Evolutionary conservation across 2,888 invertebrate species (phyloP), one percentile per base, ranked within the genome.

Genomic region (Coecobrya sp.): DNA sequence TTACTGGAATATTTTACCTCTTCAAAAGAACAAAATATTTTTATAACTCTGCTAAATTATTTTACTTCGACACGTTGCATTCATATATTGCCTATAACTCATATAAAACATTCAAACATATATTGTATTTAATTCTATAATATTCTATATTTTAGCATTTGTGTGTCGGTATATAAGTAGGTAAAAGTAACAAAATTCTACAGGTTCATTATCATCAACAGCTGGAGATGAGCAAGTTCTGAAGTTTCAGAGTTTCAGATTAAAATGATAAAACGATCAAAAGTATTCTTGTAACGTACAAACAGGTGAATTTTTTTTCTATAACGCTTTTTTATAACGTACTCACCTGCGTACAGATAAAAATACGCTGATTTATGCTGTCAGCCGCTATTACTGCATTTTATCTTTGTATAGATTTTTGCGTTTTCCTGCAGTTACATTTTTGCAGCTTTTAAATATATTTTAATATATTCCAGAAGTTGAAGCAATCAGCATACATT

Each of bases 141-240:
- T n/a, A n/a, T n/a, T n/a, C n/a, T n/a, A n/a, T n/a, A n/a, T n/a
- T n/a, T n/a, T n/a, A n/a, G n/a, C n/a, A n/a, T n/a, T n/a, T n/a
- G n/a, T n/a, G n/a, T n/a, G n/a, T n/a, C n/a, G n/a, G n/a, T n/a
- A 36, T 36, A 36, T 36, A 36, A 36, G 36, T 36, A 36, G 13
- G 49, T 49, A 49, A 49, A 49, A 49, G 49, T 11, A 10, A 49
- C 1, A 13, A 4, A 7, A 4, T 36, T 36, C 59, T 59, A 59
- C 27, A 65, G 65, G 65, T 65, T 65, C 65, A 65, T 65, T 27
- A 65, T 65, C 27, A 68, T 68, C 68, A 68, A 68, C n/a, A 68
- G 36, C 30, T 68, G 30, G 68, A 68, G 68, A 68, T 68, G 68
- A 68, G 68, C 68, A 68, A 68, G 68, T 68, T 68, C 36, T 68